Percentiles rank a stretch among this genome's conserved stretches.
Evolutionary conservation across 2,888 invertebrate genomes (phyloP).

Genomic region (Drosophila prolongata): DNA sequence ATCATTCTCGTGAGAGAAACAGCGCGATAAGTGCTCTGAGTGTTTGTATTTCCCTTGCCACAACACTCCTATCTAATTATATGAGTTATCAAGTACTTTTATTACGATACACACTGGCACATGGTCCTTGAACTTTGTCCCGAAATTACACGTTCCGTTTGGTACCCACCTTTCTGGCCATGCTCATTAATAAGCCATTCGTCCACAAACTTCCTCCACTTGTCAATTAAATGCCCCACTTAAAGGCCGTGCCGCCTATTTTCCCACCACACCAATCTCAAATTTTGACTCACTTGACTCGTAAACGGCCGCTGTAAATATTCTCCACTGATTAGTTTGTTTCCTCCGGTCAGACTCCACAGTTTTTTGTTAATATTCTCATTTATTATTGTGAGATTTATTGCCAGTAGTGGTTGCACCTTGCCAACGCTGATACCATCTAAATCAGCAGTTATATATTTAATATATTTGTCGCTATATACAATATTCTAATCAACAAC

Average conservation of each 20-base stretch:
- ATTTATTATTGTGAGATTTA: constrained; percentile 35
- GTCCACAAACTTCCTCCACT: constrained; percentile 31
- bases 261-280: constrained; percentile 3
- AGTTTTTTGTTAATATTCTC: constrained; percentile 18
- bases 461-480: constrained; percentile 31
- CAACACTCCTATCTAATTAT: constrained; percentile 6
- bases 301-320: constrained; percentile 29
- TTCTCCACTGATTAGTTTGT: constrained; percentile 20
- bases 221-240: constrained; percentile 30
- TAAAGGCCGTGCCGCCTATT: constrained; percentile 7
- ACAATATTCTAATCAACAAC: constrained; percentile 25
- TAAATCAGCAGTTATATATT: constrained; percentile 35
- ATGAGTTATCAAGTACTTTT: constrained; percentile 9
- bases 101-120: constrained; percentile 24
- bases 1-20: constrained; percentile 22
- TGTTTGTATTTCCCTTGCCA: constrained; percentile 18
- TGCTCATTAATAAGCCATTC: constrained; percentile 42
- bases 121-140: constrained; percentile 37
- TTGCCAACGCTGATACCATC: constrained; percentile 24
- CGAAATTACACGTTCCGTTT: constrained; percentile 24
- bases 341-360: constrained; percentile 1
- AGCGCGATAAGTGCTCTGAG: constrained; percentile 19
- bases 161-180: constrained; percentile 6
- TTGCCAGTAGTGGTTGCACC: constrained; percentile 20
- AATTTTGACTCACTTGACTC: constrained; percentile 24